Base-by-base conservation (phyloP, 1,140 invertebrate genomes). In the Rhopalosiphum maidis region DNA sequence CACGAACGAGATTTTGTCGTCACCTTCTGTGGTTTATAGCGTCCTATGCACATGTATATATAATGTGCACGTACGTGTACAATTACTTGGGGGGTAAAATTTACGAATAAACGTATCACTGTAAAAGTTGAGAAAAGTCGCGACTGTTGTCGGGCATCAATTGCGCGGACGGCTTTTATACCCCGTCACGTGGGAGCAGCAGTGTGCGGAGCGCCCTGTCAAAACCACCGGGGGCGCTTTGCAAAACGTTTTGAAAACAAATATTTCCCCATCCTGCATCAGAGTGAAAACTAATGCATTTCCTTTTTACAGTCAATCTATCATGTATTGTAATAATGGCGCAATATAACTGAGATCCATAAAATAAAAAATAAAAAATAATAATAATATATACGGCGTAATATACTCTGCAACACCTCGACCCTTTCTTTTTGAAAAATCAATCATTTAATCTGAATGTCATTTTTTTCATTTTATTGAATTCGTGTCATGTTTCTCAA, bases 191-290 rank as follows among this genome's bases (percentile, higher is more conserved):
- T 2, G 8, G n/a, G 22, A 43, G 41, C 48, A 51, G 41, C 25
- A 11, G 60, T 51, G 48, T 22, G 41, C 23, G 37, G 46, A 11
- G 86, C n/a, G 54, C 15, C 37, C 25, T 21, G 55, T 43, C 54
- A 30, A 54, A 37, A 93, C 91, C 91, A 37, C 35, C 51, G 35
- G 91, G 37, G 91, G 91, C 91, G 91, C 91, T 83, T 82, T 25
- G 30, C 15, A 46, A 91, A 91, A 91, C 30, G 60, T 91, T 91
- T 91, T 37, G 15, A 83, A 83, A 92, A 83, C 91, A 92, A 92
- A 92, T 37, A 41, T 55, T 89, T 55, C 88, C 51, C 88, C 37
- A 11, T 86, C n/a, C 46, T 43, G 37, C 43, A 15, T 43, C 41
- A 5, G 43, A 68, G 60, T 82, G 60, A 37, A 30, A 91, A 54